Evolutionary conservation across 2,113 vertebrate genomes (phyloP), one percentile per base, ranked within the genome.

Genomic region (Rhegmatorhina hoffmannsi): DNA sequence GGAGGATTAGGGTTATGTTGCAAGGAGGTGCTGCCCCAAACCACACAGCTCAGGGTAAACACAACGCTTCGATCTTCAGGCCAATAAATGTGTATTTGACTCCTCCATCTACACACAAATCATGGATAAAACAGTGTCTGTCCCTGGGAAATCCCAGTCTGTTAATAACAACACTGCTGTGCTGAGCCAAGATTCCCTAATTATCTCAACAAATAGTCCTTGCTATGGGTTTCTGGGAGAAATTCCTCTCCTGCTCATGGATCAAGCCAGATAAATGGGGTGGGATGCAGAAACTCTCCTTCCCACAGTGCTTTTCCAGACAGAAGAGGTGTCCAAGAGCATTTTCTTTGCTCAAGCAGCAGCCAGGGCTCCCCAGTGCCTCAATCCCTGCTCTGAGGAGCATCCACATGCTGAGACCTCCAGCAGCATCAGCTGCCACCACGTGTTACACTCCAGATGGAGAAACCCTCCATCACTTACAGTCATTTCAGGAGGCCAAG

Each of bases 391-490:
- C 8, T 21, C 11, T 55, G 43, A 84, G 72, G 13, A 92, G 29
- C 26, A 92, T 34, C 66, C 38, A 36, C 28, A 36, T 70, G 43
- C 62, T 21, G 75, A 72, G 82, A 49, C 10, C 21, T 2, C 20
- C 5, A 9, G 23, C 23, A 36, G 25, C 58, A 80, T 40, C 59
- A 49, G 9, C 47, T 87, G 40, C 73, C 55, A 20, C 13, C 34
- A 60, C 58, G 16, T 0, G 0, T 31, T 5, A n/a, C 7, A 1
- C 3, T 53, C 46, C 64, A 34, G 63, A 49, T 3, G 64, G 59
- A 81, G 38, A 74, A 86, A 60, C 16, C 23, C 17, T 58, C 68
- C 13, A 53, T 2, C 63, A 69, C 20, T 25, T 17, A 24, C 3
- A 40, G 12, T 6, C 13, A 23, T 8, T 20, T 53, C 77, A 75